These are phyloP conservation scores for Melipona bicolor DNA, from an alignment of 2,888 invertebrate species.

Conservation along the genomic window DNA sequence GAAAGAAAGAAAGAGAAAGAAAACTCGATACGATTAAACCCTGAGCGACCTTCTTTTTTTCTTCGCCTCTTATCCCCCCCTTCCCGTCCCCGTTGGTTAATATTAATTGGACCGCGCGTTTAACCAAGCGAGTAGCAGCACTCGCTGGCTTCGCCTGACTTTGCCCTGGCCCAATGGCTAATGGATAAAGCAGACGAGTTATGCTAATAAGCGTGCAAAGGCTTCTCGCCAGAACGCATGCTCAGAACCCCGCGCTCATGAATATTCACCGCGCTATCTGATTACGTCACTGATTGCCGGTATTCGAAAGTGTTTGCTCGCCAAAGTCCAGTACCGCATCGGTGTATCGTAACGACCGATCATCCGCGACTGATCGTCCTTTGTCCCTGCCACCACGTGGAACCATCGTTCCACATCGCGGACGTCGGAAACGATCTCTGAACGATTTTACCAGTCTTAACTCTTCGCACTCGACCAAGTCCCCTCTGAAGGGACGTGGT, in stretches of 20 bases:
- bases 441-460: neutral
- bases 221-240: conserved; percentile 63
- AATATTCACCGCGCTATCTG: conserved; percentile 74
- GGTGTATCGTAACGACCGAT: conserved; percentile 56
- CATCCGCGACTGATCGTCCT: conserved; percentile 45
- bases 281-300: conserved; percentile 74
- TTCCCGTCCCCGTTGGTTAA: conserved; percentile 33
- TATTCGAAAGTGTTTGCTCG: conserved; percentile 73
- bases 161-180: conserved; percentile 67
- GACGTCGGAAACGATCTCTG: neutral
- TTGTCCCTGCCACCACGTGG: neutral
- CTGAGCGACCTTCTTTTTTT: conserved; percentile 47
- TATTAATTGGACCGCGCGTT: conserved; percentile 68
- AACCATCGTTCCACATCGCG: neutral
- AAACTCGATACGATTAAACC: conserved; percentile 48
- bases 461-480: too few species aligned
- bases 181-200: conserved; percentile 77
- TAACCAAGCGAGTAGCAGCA: conserved; percentile 61
- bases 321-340: conserved; percentile 51
- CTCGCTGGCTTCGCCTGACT: conserved; percentile 55
- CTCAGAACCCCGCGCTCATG: conserved; percentile 62
- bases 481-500: too few species aligned
- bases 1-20: neutral
- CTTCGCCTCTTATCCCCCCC: neutral
- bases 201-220: conserved; percentile 74